Base-by-base conservation (phyloP, 2,888 invertebrate species). In the Tuta absoluta region DNA sequence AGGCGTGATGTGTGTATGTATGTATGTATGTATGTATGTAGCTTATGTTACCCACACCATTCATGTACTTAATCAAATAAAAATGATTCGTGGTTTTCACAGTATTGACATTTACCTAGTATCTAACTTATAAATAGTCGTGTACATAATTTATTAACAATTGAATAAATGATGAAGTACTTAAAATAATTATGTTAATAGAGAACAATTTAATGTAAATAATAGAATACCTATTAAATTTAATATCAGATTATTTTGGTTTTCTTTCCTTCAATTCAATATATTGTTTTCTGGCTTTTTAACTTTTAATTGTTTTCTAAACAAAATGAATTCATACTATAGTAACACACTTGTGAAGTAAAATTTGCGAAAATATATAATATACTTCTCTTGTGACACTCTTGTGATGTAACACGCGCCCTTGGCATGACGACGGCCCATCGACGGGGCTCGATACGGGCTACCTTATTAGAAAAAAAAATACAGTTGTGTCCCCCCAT, bases 181-280 rank as follows among this genome's bases (percentile, higher is more conserved):
- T 88, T 90, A 89, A 91, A 91, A 89, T 89, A 89, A 89, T 33
- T 85, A 87, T 91, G 91, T 91, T 91, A 89, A 89, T 91, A 91
- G 90, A 84, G 87, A 90, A 91, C 91, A 90, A 90, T 90, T 90
- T 89, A 89, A 88, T 91, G 91, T 91, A 91, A 89, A 91, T 91
- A 91, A 91, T 91, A 91, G 91, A 90, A 80, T 89, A 89, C 86
- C 86, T 89, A 91, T 91, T 91, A 91, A 91, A 91, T 91, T 91
- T 91, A 91, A 91, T 91, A 91, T 91, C 91, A 91, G 87, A 89
- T 87, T 86, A 72, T 74, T 74, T 72, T 81, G 71, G 83, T 88
- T 89, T 87, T 77, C 86, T 84, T 89, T 75, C 4, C 58, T 48
- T 24, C 59, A n/a, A n/a, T 51, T 41, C 14, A 41, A 4, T 41